A percentile compares a stretch with the other conserved stretches of the same genome.
Conservation (phyloP, 2,113 vertebrate species). For the Muscicapa adusta region DNA sequence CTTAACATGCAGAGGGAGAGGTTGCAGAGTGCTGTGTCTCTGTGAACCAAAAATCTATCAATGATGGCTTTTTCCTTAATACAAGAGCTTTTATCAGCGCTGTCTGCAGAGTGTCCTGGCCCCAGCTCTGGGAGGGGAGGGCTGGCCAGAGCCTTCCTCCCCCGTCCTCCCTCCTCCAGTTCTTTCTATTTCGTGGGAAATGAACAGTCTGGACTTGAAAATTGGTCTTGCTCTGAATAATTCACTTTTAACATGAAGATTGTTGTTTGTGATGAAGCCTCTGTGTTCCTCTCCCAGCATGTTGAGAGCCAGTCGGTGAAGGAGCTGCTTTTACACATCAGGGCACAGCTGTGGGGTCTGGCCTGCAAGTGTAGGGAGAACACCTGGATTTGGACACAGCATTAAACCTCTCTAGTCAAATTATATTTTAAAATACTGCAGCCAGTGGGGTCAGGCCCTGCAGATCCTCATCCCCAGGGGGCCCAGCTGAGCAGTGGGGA, state of each 20-base stretch:
- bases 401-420: background rate
- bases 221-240: background rate
- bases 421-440: background rate
- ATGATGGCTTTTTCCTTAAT: constrained; percentile 36
- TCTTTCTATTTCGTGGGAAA: background rate
- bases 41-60: constrained; percentile 43
- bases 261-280: background rate
- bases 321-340: background rate
- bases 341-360: background rate
- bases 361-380: rapidly evolving
- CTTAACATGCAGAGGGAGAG: constrained; percentile 52
- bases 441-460: background rate
- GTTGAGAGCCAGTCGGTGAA: background rate
- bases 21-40: constrained; percentile 24
- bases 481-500: background rate
- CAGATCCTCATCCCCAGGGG: background rate
- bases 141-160: background rate
- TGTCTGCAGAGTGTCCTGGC: constrained; percentile 24
- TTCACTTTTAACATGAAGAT: background rate
- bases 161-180: background rate
- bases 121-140: background rate
- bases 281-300: background rate
- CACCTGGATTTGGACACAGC: background rate
- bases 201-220: background rate
- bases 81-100: constrained; percentile 28